These are phyloP conservation scores for Dolichopus griseipennis DNA, from an alignment of 2,888 invertebrate species.

Conservation along the genomic window DNA sequence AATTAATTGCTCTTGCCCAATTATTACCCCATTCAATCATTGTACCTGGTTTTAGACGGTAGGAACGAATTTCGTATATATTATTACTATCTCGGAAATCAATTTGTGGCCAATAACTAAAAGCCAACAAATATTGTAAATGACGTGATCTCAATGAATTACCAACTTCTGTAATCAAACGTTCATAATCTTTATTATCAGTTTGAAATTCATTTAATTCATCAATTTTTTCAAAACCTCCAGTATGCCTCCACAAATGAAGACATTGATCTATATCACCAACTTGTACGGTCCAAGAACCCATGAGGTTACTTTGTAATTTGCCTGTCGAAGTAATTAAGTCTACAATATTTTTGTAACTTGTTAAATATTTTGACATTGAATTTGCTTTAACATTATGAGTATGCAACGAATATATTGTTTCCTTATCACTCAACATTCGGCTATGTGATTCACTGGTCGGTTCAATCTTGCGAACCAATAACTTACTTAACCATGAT, in stretches of 20 bases:
- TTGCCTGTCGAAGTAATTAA: conserved; percentile 64
- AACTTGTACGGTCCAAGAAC: conserved; percentile 91
- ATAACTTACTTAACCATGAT: conserved; percentile 81
- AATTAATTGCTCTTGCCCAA: conserved; percentile 92
- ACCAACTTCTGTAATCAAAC: conserved; percentile 66
- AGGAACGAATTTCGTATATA: conserved; percentile 85
- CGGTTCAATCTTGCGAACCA: conserved; percentile 85
- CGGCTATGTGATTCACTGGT: conserved; percentile 95
- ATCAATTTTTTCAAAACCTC: conserved; percentile 84
- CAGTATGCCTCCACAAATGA: conserved; percentile 91
- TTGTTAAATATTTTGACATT: conserved; percentile 74
- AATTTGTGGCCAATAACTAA: conserved; percentile 94
- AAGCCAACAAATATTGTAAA: conserved; percentile 86
- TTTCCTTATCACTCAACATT: conserved; percentile 92
- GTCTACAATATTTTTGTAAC: conserved; percentile 78
- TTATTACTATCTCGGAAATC: conserved; percentile 62
- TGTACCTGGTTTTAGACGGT: conserved; percentile 91
- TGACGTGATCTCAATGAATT: conserved; percentile 75
- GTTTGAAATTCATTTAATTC: conserved; percentile 58
- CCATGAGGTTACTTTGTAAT: conserved; percentile 77
- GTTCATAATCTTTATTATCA: conserved; percentile 61
- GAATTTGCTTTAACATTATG: conserved; percentile 89
- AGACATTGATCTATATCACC: conserved; percentile 97
- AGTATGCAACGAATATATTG: conserved; percentile 89
- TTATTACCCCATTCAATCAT: conserved; percentile 99